Conservation (phyloP, 2,797 vertebrate species). For the Enteromius unitaeniatus region DNA sequence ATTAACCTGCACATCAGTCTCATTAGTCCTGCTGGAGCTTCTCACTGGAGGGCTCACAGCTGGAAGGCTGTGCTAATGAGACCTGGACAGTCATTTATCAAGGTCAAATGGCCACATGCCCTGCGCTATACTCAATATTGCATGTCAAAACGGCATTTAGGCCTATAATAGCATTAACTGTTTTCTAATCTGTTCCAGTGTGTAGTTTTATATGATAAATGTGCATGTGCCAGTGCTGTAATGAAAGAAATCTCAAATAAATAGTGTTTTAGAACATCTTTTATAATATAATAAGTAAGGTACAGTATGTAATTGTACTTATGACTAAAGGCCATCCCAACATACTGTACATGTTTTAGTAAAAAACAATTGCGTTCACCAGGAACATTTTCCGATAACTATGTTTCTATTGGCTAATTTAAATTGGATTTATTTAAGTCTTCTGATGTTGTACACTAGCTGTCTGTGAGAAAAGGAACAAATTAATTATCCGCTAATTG, state of each 20-base stretch:
- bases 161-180: not conserved
- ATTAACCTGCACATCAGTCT: conserved; percentile 43
- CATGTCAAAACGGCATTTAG: conserved; percentile 18
- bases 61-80: conserved; percentile 50
- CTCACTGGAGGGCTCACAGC: conserved; percentile 43
- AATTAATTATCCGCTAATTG: not conserved
- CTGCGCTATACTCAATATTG: not conserved
- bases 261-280: not conserved
- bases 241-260: not conserved
- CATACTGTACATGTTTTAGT: not conserved
- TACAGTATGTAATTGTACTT: not conserved
- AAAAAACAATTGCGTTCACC: not conserved
- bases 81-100: conserved; percentile 44
- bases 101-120: conserved; percentile 37
- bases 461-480: not conserved
- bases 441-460: too few species aligned
- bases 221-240: not conserved
- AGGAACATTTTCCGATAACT: too few species aligned
- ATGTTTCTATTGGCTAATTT: too few species aligned
- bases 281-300: not conserved
- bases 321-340: not conserved
- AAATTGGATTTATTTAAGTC: too few species aligned
- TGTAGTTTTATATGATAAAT: not conserved
- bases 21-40: conserved; percentile 38
- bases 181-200: not conserved